Evolutionary conservation across 2,888 invertebrate genomes (phyloP).

Genomic region (Prosopocoilus inquinatus): DNA sequence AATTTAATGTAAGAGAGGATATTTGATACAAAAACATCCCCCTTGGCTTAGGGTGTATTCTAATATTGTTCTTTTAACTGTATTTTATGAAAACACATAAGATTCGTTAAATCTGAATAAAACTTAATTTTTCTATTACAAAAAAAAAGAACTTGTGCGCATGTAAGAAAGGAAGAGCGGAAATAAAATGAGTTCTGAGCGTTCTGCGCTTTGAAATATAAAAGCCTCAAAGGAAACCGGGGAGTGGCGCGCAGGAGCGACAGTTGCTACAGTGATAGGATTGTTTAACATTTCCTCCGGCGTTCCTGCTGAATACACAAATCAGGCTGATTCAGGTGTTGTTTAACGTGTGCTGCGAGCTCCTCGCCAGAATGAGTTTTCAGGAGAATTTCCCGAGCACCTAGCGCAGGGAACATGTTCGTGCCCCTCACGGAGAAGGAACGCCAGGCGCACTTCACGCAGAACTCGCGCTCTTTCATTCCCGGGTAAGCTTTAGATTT

Average conservation of each 20-base stretch:
- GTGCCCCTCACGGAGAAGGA: conserved; percentile 61
- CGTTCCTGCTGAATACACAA: conserved; percentile 1
- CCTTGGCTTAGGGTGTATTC: too few relatives aligned
- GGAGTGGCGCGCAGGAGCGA: conserved; percentile 30
- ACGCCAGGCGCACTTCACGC: conserved; percentile 58
- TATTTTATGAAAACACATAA: too few relatives aligned
- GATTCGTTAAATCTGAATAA: too few relatives aligned
- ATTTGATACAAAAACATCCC: too few relatives aligned
- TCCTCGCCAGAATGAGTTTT: not conserved
- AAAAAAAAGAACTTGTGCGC: too few relatives aligned
- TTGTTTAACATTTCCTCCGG: conserved; percentile 22
- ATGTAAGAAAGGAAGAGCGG: too few relatives aligned
- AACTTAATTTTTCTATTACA: too few relatives aligned
- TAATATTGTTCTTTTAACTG: too few relatives aligned
- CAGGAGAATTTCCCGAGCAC: not conserved
- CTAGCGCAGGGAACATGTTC: conserved; percentile 54
- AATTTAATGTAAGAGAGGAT: too few relatives aligned
- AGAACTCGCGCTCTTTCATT: conserved; percentile 61
- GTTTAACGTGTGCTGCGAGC: conserved; percentile 2
- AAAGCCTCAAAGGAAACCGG: not conserved
- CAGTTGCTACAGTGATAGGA: conserved; percentile 26
- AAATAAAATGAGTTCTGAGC: too few relatives aligned
- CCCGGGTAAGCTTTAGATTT: conserved; percentile 59
- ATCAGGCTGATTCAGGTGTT: conserved; percentile 19
- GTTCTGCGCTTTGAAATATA: not conserved